A percentile compares a stretch with the other conserved stretches of the same genome.
Conservation (phyloP, 2,888 invertebrate genomes). For the Rhaphigaster nebulosa region DNA sequence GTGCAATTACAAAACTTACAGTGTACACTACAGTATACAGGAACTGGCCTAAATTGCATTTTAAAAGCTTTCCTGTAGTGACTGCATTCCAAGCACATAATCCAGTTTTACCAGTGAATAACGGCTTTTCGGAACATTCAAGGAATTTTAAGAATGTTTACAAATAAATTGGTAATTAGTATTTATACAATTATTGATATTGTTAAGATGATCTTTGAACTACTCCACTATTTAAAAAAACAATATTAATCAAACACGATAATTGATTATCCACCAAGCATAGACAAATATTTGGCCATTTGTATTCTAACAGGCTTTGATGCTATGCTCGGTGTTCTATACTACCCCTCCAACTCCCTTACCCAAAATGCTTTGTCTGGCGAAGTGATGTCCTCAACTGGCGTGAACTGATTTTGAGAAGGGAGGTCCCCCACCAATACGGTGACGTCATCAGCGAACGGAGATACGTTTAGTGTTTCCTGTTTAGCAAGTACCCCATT, state of each 20-base stretch:
- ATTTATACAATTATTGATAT: background rate
- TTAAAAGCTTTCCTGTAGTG: background rate
- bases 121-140: background rate
- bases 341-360: constrained; percentile 57
- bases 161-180: background rate
- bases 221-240: background rate
- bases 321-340: background rate
- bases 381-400: constrained; percentile 59
- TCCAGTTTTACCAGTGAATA: background rate
- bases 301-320: background rate
- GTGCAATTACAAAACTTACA: background rate
- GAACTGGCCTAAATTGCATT: background rate
- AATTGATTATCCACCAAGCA: background rate
- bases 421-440: constrained; percentile 20
- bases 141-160: background rate
- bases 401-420: background rate
- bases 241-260: background rate
- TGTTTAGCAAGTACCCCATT: background rate
- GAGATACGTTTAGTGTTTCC: constrained; percentile 5
- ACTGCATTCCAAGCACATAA: background rate
- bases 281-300: background rate
- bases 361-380: constrained; percentile 65
- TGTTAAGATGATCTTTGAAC: background rate
- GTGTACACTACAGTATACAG: too few species aligned
- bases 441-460: constrained; percentile 48